Evolutionary conservation across 2,113 vertebrate species (phyloP).

Genomic region (Pelvicachromis taeniatus): DNA sequence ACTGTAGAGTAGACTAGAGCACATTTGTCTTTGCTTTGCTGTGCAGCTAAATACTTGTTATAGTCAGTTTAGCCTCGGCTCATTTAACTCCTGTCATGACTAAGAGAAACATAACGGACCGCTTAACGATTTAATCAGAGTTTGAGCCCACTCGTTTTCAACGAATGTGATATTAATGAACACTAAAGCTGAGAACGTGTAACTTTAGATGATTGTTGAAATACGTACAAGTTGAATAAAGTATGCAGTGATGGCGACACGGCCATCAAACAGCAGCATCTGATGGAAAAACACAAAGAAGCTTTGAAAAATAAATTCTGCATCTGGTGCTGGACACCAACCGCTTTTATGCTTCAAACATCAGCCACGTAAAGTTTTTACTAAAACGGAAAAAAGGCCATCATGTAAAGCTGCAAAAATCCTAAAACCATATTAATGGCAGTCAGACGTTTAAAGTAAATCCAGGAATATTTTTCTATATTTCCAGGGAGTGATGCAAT

Average conservation of each 20-base stretch:
- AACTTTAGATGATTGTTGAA: conserved; percentile 11
- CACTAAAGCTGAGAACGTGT: background rate
- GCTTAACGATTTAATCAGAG: background rate
- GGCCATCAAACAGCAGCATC: background rate
- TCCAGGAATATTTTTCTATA: conserved; percentile 20
- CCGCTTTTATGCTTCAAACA: background rate
- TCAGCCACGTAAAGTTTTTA: background rate
- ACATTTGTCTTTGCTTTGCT: background rate
- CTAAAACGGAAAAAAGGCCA: background rate
- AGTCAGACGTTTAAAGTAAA: background rate
- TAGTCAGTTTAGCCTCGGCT: background rate
- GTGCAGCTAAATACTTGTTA: background rate
- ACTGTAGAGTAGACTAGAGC: background rate
- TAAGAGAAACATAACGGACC: background rate
- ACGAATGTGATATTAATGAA: background rate
- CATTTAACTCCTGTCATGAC: background rate
- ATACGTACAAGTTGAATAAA: background rate
- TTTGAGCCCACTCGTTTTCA: background rate
- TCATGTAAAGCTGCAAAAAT: conserved; percentile 25
- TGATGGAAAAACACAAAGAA: background rate
- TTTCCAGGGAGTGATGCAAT: conserved; percentile 7
- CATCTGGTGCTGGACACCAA: conserved; percentile 71
- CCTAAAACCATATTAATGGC: background rate
- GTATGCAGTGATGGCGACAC: conserved; percentile 3
- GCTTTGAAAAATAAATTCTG: background rate